Conservation (phyloP, 53 echinoderm and acorn worm genomes). For the Echinarachnius parma region DNA sequence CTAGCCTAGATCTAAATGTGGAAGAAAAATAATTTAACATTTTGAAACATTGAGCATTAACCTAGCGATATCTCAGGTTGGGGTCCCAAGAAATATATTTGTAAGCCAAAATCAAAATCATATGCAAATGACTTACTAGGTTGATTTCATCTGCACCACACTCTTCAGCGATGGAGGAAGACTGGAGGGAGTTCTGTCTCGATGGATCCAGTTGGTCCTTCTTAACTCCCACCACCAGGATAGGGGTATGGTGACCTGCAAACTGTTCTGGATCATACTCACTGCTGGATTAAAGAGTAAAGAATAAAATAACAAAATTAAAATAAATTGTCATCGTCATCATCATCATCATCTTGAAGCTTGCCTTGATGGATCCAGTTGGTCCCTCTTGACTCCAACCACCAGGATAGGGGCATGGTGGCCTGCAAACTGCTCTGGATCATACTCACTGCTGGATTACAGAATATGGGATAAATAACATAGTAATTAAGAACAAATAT, state of each 20-base stretch:
- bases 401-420: conserved; percentile 85
- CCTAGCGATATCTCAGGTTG: no score
- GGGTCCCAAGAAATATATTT: no score
- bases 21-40: no score
- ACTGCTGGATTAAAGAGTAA: conserved; percentile 30
- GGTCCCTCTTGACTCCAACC: conserved; percentile 86
- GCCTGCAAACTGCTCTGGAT: conserved; percentile 94
- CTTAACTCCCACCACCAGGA: conserved; percentile 86
- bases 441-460: conserved; percentile 81
- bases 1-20: no score
- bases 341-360: not conserved
- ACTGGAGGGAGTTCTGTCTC: conserved; percentile 61
- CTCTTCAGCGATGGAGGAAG: conserved; percentile 88
- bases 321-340: not conserved
- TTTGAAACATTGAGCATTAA: no score
- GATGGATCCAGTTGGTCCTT: conserved; percentile 80
- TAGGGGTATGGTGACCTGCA: conserved; percentile 86
- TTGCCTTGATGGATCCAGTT: conserved; percentile 75
- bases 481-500: no score
- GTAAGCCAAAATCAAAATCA: no score
- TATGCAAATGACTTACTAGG: conserved; percentile 58
- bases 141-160: conserved; percentile 97
- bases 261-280: conserved; percentile 96
- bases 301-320: not conserved
- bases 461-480: no score